Conservation (phyloP, 2,888 invertebrate genomes). For the Caenorhabditis macrosperma region DNA sequence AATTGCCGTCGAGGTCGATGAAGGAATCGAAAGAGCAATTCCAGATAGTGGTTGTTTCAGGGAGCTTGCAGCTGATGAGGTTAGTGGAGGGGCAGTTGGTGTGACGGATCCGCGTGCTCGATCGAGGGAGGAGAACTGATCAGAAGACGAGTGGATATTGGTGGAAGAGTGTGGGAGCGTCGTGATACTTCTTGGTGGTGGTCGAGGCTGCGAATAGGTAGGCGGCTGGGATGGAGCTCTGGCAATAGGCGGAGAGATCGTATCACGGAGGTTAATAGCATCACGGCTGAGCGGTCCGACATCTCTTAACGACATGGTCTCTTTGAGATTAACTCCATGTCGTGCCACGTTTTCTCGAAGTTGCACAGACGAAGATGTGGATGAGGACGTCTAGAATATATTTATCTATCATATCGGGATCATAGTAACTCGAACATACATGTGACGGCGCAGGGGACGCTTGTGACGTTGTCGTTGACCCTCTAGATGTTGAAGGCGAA, state of each 20-base stretch:
- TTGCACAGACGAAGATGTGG: conserved; percentile 52
- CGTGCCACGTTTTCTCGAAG: conserved; percentile 54
- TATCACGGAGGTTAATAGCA: conserved; percentile 43
- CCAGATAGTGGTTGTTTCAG: conserved; percentile 50
- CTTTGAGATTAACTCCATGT: conserved; percentile 59
- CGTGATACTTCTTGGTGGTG: conserved; percentile 37
- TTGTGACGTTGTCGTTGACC: conserved; percentile 34
- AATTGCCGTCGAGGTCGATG: background rate
- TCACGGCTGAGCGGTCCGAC: conserved; percentile 51
- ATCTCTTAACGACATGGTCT: conserved; percentile 66
- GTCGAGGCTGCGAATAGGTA: conserved; percentile 43
- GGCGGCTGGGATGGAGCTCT: conserved; percentile 63
- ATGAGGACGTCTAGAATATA: conserved; percentile 47
- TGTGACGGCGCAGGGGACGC: conserved; percentile 46
- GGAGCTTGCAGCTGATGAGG: conserved; percentile 58
- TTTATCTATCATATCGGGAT: too few species aligned
- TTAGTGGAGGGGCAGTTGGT: conserved; percentile 69
- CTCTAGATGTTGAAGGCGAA: conserved; percentile 61
- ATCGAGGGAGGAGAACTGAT: conserved; percentile 39
- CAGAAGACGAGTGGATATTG: background rate
- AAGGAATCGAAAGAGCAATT: conserved; percentile 22
- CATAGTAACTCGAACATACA: conserved; percentile 27
- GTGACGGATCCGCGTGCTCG: conserved; percentile 53
- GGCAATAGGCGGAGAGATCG: conserved; percentile 48
- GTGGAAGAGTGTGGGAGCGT: conserved; percentile 5